These are phyloP conservation scores for Chionodraco myersi DNA, from an alignment of 2,113 vertebrate genomes.

Conservation along the genomic window DNA sequence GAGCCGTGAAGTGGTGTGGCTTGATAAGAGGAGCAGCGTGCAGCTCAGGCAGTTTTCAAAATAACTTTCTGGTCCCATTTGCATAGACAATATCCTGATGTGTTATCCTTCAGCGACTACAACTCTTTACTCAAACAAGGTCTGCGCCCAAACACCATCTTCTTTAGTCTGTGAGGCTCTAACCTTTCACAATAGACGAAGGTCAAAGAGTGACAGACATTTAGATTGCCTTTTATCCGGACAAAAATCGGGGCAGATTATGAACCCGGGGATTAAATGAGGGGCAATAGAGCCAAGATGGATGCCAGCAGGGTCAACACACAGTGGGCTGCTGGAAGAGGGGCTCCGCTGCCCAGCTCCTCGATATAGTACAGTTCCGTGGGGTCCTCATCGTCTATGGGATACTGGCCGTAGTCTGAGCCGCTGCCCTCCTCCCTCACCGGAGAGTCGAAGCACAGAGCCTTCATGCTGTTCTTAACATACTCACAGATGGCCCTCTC, in stretches of 20 bases:
- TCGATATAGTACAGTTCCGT: conserved; percentile 20
- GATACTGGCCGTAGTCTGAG: conserved; percentile 46
- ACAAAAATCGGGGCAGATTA: conserved; percentile 66
- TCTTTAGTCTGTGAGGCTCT: conserved; percentile 43
- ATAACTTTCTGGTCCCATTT: conserved; percentile 59
- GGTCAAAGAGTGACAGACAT: conserved; percentile 63
- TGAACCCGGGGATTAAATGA: conserved; percentile 68
- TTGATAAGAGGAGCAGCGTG: conserved; percentile 42
- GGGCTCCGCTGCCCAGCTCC: conserved; percentile 33
- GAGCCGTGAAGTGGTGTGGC: conserved; percentile 53
- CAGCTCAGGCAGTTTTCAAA: conserved; percentile 33
- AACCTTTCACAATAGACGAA: conserved; percentile 45
- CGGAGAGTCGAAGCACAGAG: conserved; percentile 88
- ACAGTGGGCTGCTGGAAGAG: conserved; percentile 37
- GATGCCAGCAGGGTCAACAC: conserved; percentile 80
- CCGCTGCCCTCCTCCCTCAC: conserved; percentile 85
- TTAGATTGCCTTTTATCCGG: conserved; percentile 58
- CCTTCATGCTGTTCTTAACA: conserved; percentile 94
- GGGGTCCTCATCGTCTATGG: conserved; percentile 15
- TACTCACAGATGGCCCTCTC: conserved; percentile 96
- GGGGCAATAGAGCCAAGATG: conserved; percentile 82
- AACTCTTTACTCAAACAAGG: conserved; percentile 47
- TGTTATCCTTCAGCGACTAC: conserved; percentile 48
- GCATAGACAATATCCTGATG: conserved; percentile 77
- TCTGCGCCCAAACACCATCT: conserved; percentile 27